Base-by-base conservation (phyloP, 2,113 vertebrate genomes). In the Colossoma macropomum region DNA sequence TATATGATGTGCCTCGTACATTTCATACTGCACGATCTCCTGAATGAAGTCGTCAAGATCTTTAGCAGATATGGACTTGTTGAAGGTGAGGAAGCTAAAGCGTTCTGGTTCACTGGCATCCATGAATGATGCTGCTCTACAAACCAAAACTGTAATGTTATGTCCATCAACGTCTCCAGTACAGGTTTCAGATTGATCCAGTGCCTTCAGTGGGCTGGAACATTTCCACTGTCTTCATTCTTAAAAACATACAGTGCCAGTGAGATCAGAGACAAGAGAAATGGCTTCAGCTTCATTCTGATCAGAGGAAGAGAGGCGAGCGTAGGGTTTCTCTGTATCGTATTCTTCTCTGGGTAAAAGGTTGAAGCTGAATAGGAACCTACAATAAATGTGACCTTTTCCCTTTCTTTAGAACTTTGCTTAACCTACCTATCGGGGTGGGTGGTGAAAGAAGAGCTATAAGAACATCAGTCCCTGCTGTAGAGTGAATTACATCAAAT, bases 171-270 rank as follows among this genome's bases (percentile, higher is more conserved):
- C 0, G 86, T 79, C 17, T 94, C 92, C 71, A 95, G 81, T 16
- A 95, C 65, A 0, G 54, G 85, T 83, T 94, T 95, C 16, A 95
- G 27, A 84, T 95, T 96, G 32, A 96, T 94, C 94, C 94, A 96
- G 71, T 96, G 75, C 89, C 89, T 0, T 95, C 95, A 1, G 88
- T 90, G 74, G 92, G 94, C 95, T 93, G 96, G 78, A 10, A 96
- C 72, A 1, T 93, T 95, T 0, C 81, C 93, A 76, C 94, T 92
- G 7, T 92, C 81, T 69, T 83, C 78, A 0, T 85, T 81, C 75
- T 83, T 76, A 45, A 90, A 59, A 59, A 4, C 56, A 59, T 4
- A 19, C 4, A 23, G 6, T 17, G 2, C 71, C 4, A 90, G 38
- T 80, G 74, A 81, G 3, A 94, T 50, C 27, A 95, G 70, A 75